Conservation (phyloP, 2,113 vertebrate species). For the Hemiprocne comata region DNA sequence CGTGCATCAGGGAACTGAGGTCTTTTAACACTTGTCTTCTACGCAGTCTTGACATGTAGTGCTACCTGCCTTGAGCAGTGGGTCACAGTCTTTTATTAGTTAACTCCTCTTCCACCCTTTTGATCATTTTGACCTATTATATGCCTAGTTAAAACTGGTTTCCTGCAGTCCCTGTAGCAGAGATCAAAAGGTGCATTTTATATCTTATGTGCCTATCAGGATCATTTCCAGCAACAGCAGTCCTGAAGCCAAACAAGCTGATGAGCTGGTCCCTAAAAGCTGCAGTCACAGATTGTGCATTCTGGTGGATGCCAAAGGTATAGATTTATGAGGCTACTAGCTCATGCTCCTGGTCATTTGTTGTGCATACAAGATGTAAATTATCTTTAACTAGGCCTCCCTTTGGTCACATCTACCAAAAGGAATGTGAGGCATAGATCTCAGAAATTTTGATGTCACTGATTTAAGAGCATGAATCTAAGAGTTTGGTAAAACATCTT, state of each 20-base stretch:
- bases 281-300: background rate
- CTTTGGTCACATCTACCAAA: background rate
- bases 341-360: background rate
- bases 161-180: background rate
- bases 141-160: conserved; percentile 29
- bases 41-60: background rate
- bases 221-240: conserved; percentile 2
- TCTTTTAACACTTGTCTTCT: conserved; percentile 12
- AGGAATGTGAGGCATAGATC: background rate
- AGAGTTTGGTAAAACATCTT: background rate
- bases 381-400: background rate
- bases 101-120: conserved; percentile 29
- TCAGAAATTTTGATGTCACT: background rate
- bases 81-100: conserved; percentile 37
- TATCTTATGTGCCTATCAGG: background rate
- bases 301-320: background rate
- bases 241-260: background rate
- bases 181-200: conserved; percentile 27
- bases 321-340: background rate
- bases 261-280: background rate
- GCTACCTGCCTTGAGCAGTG: conserved; percentile 18
- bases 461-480: background rate
- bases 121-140: conserved; percentile 27
- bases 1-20: background rate
- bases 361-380: background rate